These are phyloP conservation scores for Trinorchestia longiramus DNA, from an alignment of 1,140 invertebrate species.

Conservation along the genomic window DNA sequence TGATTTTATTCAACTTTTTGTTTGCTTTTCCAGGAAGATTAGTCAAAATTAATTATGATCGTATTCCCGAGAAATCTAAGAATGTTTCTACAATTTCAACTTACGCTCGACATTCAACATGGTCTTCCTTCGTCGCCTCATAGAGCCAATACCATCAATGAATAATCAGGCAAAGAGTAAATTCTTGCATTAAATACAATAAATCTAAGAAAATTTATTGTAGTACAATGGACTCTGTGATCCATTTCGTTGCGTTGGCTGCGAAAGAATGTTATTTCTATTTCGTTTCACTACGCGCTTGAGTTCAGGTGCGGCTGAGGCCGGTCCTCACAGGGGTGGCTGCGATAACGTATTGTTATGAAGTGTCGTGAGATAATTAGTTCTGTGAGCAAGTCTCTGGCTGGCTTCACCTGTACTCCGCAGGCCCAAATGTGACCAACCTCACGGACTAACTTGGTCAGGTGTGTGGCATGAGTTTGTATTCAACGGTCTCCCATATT, in stretches of 20 bases:
- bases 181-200: too few species aligned
- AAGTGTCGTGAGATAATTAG: slow-evolving; percentile 43
- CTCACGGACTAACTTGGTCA: not conserved
- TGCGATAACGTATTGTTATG: slow-evolving; percentile 31
- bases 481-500: not conserved
- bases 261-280: not conserved
- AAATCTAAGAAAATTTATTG: too few species aligned
- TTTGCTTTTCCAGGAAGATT: not conserved
- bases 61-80: too few species aligned
- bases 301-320: not conserved
- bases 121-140: too few species aligned
- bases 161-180: too few species aligned
- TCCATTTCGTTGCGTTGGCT: too few species aligned
- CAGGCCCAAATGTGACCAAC: too few species aligned
- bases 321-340: not conserved
- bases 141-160: too few species aligned
- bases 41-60: not conserved
- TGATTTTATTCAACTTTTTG: not conserved
- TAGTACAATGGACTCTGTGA: too few species aligned
- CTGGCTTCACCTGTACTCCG: not conserved
- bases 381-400: not conserved
- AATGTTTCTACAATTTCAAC: too few species aligned
- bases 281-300: not conserved
- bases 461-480: not conserved
- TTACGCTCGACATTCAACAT: too few species aligned